Conservation (phyloP, 2,797 vertebrate genomes). For the Luscinia megarhynchos region DNA sequence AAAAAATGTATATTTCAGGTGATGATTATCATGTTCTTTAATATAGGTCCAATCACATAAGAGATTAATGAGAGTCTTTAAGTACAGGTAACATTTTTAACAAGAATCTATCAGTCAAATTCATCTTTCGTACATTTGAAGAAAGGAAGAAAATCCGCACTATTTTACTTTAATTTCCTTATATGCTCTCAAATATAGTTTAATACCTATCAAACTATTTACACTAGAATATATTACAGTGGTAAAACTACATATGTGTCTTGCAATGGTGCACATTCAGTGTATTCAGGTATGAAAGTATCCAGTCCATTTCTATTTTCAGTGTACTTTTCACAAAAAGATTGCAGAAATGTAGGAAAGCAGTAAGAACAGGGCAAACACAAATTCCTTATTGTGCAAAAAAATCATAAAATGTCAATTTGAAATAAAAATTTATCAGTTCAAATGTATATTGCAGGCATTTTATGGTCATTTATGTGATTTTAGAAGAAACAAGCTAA, state of each 20-base stretch:
- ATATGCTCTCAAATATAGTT: neutral
- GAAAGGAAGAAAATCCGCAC: neutral
- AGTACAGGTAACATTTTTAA: neutral
- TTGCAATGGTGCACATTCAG: neutral
- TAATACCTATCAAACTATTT: neutral
- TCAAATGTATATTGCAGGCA: neutral
- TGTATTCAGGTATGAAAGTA: neutral
- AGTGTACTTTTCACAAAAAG: neutral
- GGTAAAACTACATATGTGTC: neutral
- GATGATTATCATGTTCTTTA: neutral
- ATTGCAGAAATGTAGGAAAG: neutral
- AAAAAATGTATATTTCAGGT: neutral
- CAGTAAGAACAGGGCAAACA: neutral
- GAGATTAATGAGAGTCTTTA: neutral
- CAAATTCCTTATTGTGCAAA: neutral
- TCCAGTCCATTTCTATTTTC: neutral
- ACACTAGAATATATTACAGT: neutral
- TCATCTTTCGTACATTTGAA: neutral
- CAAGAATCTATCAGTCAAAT: neutral
- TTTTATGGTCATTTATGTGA: neutral
- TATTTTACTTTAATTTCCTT: neutral
- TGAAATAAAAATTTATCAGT: neutral
- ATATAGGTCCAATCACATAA: neutral
- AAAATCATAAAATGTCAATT: neutral
- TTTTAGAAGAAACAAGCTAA: neutral